Base-by-base conservation (phyloP, 2,113 vertebrate genomes). In the Anser cygnoides region DNA sequence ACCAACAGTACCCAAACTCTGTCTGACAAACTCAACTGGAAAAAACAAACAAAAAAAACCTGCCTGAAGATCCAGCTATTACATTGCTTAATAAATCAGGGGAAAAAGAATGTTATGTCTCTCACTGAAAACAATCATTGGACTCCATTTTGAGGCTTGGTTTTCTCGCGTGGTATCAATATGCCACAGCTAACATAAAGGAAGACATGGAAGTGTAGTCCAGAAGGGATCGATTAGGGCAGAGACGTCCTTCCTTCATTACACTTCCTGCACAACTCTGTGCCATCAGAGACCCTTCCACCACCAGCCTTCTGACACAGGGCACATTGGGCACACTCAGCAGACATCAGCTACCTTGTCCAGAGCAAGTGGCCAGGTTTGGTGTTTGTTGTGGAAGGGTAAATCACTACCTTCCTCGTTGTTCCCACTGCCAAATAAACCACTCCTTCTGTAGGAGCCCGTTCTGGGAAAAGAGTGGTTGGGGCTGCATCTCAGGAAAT, bases 81-180 rank as follows among this genome's bases (percentile, higher is more conserved):
- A 33, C 3, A 17, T 35, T 71, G 28, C 43, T 65, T 71, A 39
- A 74, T 16, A 65, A 65, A n/a, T n/a, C 57, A 33, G 31, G 11
- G 31, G 17, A 13, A 33, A 41, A 43, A 33, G 16, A 37, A 18
- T 90, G 63, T 54, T 57, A 9, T 5, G 17, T 22, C 37, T 39
- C 10, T 74, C 73, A 65, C 41, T 72, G 62, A 92, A 92, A 50
- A 5, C 35, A 70, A 21, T 21, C 9, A 6, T 3, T 31, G 58
- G 71, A 52, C 31, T 21, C 29, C 26, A 39, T 49, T 87, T 72
- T 18, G 39, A 90, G 75, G 23, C 35, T 65, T 31, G n/a, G 16
- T 28, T 66, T 83, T 43, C 44, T 57, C 18, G 58, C 29, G 3
- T 44, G 54, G 35, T 44, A 44, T 41, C 0, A 0, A 13, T 39